These are phyloP conservation scores for Eptesicus fuscus DNA, from an alignment of 2,113 vertebrate species.

Conservation along the genomic window DNA sequence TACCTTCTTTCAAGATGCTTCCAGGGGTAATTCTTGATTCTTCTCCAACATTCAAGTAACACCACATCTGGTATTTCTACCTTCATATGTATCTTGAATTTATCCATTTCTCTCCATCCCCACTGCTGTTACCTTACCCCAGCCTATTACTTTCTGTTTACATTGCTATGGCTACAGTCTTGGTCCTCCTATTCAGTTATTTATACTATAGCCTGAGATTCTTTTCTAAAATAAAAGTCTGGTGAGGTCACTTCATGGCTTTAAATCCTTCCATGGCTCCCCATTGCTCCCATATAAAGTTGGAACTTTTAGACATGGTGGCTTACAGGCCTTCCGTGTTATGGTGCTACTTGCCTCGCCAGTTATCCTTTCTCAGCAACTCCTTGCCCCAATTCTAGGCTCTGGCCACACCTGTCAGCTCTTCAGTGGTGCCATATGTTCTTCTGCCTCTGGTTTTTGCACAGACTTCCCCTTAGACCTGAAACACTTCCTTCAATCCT, in stretches of 20 bases:
- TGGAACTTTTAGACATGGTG: background rate
- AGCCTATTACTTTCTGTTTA: background rate
- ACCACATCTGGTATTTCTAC: background rate
- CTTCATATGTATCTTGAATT: background rate
- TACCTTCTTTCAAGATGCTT: background rate
- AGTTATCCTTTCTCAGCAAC: background rate
- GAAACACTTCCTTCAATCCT: background rate
- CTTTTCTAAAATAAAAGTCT: background rate
- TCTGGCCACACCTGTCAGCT: background rate
- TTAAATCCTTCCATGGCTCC: background rate
- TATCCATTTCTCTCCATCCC: background rate
- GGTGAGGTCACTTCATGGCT: background rate
- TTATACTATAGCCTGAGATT: background rate
- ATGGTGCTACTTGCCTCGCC: background rate
- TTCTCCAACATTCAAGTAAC: background rate
- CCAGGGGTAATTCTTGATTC: background rate
- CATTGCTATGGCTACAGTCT: background rate
- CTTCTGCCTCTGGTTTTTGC: background rate
- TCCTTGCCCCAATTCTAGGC: background rate
- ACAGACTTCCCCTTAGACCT: background rate
- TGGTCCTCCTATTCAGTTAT: background rate
- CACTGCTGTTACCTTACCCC: background rate
- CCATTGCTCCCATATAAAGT: background rate
- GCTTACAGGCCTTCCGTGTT: background rate
- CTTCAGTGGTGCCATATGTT: background rate